phyloP scores from a whole-genome alignment of 2,888 invertebrate species.

The Philereme vetulata region DNA sequence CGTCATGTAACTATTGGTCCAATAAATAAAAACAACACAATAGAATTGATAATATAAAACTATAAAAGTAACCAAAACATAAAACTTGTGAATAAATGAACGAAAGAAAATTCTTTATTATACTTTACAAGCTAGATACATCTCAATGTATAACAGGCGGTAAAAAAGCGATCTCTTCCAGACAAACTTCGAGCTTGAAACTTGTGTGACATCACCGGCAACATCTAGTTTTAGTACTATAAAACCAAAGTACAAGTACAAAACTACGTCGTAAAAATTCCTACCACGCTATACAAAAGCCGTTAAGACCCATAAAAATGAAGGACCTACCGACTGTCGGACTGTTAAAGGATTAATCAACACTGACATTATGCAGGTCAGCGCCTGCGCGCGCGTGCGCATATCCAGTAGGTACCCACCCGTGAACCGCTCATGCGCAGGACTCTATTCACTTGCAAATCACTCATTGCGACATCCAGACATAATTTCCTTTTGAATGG shows the following conservation, averaged over 20 bases:
- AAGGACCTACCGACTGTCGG: conserved; percentile 4
- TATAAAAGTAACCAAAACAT: no score
- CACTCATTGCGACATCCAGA: conserved; percentile 26
- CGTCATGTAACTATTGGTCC: no score
- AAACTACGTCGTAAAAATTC: conserved; percentile 5
- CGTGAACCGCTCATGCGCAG: conserved; percentile 28
- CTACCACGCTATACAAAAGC: conserved; percentile 5
- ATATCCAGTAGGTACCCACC: conserved; percentile 29
- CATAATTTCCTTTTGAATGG: conserved; percentile 16
- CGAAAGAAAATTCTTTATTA: no score
- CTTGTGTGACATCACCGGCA: neutral
- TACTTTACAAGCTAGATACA: no score
- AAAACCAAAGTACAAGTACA: neutral
- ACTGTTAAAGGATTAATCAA: conserved; percentile 15
- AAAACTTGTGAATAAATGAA: no score
- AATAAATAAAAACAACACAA: no score
- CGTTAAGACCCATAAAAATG: conserved; percentile 11
- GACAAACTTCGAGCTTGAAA: no score
- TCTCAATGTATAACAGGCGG: no score
- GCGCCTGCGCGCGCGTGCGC: conserved; percentile 34
- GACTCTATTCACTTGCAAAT: conserved; percentile 46
- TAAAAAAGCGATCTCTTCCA: no score
- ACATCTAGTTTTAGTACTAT: conserved; percentile 8
- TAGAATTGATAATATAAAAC: no score
- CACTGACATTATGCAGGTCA: conserved; percentile 33